Base-by-base conservation (phyloP, 2,113 vertebrate genomes). In the Artemisiospiza belli region DNA sequence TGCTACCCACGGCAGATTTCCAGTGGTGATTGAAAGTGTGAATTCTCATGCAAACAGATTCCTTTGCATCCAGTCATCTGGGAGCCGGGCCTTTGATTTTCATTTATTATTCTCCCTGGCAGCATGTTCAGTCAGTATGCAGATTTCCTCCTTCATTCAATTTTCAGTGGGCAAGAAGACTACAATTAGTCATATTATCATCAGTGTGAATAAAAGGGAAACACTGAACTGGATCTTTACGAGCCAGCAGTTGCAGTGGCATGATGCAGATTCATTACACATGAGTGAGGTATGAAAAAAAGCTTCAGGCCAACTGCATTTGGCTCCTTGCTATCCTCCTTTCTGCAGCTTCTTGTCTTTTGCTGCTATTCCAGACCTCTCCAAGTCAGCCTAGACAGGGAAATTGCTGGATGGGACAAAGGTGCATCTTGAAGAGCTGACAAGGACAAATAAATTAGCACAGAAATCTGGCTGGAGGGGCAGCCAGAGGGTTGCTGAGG, bases 101-200 rank as follows among this genome's bases (percentile, higher is more conserved):
- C 88, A 75, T 93, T 93, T 96, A 87, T 93, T 96, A 88, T 96
- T 92, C 85, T 96, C 83, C 76, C 93, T 94, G 85, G 94, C 92
- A 94, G 63, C 52, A 25, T 95, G 83, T 92, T 93, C 95, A 96
- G 92, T 90, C 90, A 46, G 82, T 94, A 88, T 94, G 93, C 76
- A 95, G 93, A 96, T 94, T 93, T 83, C 83, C 79, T 83, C 64
- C 94, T 92, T 94, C 88, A 81, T 95, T 96, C 92, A 92, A 72
- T 95, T 94, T 97, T 93, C 90, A 89, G 83, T 57, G 90, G 83
- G 86, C 57, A 93, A 84, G 82, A 96, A 96, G 94, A 90, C 90
- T 96, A 94, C 94, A 94, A 94, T 96, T 96, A 96, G 90, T 88
- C 78, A 31, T 90, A 96, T 96, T 93, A 93, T 88, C 90, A 89